A percentile compares a stretch with the other conserved stretches of the same genome.
Evolutionary conservation across 2,113 vertebrate species (phyloP).

Genomic region (Brachyhypopomus occidentalis): DNA sequence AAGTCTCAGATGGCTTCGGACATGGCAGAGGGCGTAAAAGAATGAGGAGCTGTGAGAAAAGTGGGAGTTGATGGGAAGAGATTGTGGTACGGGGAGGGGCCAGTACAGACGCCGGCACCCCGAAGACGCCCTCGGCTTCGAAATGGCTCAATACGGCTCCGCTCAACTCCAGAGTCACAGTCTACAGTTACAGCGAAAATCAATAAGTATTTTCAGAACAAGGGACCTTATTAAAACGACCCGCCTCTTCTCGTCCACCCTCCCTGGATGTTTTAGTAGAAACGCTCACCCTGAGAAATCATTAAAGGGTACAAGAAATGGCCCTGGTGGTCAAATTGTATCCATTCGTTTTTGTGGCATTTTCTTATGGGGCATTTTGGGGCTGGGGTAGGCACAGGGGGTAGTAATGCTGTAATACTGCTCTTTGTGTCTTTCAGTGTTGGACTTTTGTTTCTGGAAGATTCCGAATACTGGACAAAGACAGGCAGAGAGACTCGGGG

Average conservation of each 20-base stretch:
- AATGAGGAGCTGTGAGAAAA: slow-evolving; percentile 63
- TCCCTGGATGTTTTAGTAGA: slow-evolving; percentile 67
- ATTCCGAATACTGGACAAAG: not conserved
- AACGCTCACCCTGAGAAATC: slow-evolving; percentile 66
- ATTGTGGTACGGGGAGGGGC: slow-evolving; percentile 63
- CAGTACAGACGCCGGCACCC: slow-evolving; percentile 63
- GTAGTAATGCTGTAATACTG: slow-evolving; percentile 35
- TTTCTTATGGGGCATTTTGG: slow-evolving; percentile 52
- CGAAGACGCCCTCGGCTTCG: slow-evolving; percentile 67
- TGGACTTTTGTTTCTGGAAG: slow-evolving; percentile 2
- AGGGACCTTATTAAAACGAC: slow-evolving; percentile 73
- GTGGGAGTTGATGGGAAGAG: slow-evolving; percentile 71
- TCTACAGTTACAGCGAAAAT: slow-evolving; percentile 71
- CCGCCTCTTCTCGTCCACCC: slow-evolving; percentile 63
- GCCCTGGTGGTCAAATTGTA: slow-evolving; percentile 62
- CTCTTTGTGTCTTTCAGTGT: slow-evolving; percentile 17
- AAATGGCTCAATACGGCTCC: slow-evolving; percentile 79
- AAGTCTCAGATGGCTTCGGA: not conserved
- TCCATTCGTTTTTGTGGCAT: slow-evolving; percentile 62
- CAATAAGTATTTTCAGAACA: slow-evolving; percentile 79
- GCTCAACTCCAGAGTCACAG: slow-evolving; percentile 62
- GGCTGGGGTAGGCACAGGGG: slow-evolving; percentile 14
- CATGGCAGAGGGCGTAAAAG: slow-evolving; percentile 46
- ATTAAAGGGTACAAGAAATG: slow-evolving; percentile 64
- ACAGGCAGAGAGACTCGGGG: not conserved